A percentile compares a stretch with the other conserved stretches of the same genome.
Evolutionary conservation across 2,888 invertebrate species (phyloP).

Genomic region (Leptinotarsa rubiginosa): DNA sequence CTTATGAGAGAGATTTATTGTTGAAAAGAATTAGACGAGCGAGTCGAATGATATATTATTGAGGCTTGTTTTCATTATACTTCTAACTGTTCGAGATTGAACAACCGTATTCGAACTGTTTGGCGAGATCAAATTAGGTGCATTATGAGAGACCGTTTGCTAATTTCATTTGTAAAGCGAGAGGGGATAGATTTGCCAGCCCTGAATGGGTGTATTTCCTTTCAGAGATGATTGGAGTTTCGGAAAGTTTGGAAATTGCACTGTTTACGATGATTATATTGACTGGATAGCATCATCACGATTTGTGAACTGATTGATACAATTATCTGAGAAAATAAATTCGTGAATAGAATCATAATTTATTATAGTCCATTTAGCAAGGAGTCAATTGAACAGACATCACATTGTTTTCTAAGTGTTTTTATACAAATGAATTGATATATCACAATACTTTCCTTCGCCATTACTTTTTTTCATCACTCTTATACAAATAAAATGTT

Average conservation of each 20-base stretch:
- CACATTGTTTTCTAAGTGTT: too few species aligned
- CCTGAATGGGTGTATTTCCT: not conserved
- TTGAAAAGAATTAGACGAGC: slow-evolving; percentile 25
- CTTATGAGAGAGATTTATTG: slow-evolving; percentile 20
- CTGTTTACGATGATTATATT: not conserved
- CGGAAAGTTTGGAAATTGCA: not conserved
- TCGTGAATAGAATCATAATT: too few species aligned
- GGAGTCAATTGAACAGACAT: too few species aligned
- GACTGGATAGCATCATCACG: too few species aligned
- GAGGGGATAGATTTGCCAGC: not conserved
- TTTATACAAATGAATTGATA: too few species aligned
- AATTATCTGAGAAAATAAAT: too few species aligned
- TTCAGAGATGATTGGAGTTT: slow-evolving; percentile 3
- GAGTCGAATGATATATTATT: slow-evolving; percentile 16
- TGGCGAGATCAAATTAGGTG: not conserved
- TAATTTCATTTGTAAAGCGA: not conserved
- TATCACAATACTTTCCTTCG: too few species aligned
- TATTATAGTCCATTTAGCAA: too few species aligned
- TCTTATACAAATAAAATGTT: too few species aligned
- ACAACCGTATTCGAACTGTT: slow-evolving; percentile 9
- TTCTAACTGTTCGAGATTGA: slow-evolving; percentile 8
- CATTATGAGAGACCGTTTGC: not conserved
- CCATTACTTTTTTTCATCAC: too few species aligned
- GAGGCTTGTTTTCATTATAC: slow-evolving; percentile 20
- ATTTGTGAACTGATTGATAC: too few species aligned